These are phyloP conservation scores for Hemibagrus guttatus DNA, from an alignment of 2,797 vertebrate genomes.

Conservation along the genomic window DNA sequence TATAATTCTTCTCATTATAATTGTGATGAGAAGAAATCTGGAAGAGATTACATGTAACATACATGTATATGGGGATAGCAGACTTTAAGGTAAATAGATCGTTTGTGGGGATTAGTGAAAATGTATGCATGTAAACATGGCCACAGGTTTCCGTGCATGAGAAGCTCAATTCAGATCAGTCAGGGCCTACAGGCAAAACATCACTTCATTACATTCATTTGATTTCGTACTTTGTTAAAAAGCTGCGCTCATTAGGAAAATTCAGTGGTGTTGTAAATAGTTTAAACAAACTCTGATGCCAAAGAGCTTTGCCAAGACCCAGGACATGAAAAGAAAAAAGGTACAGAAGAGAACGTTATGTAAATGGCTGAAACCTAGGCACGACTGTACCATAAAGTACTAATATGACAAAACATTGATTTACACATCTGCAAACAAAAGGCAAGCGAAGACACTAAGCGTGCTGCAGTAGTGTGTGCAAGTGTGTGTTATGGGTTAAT, in stretches of 20 bases:
- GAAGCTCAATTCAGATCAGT: not conserved
- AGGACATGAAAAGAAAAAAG: not conserved
- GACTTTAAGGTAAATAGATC: not conserved
- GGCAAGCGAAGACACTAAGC: not conserved
- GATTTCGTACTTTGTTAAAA: conserved; percentile 1
- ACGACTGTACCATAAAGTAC: not conserved
- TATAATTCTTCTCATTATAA: too few relatives aligned
- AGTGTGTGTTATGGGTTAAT: conserved; percentile 26
- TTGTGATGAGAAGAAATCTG: not conserved
- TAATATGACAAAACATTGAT: not conserved
- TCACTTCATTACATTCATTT: not conserved
- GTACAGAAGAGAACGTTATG: not conserved
- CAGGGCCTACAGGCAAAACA: not conserved
- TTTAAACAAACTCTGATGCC: not conserved
- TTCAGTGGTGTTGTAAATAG: not conserved
- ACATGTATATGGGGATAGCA: not conserved
- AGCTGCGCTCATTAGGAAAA: not conserved
- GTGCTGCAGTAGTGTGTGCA: conserved; percentile 17
- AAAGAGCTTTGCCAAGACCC: not conserved
- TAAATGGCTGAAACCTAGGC: not conserved
- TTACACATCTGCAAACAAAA: not conserved
- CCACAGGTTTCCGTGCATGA: not conserved
- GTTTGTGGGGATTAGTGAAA: not conserved
- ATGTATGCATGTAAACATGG: not conserved
- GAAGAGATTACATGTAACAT: not conserved